Evolutionary conservation across 2,113 vertebrate species (phyloP), one percentile per base, ranked within the genome.

Genomic region (Benitochromis conjunctus): DNA sequence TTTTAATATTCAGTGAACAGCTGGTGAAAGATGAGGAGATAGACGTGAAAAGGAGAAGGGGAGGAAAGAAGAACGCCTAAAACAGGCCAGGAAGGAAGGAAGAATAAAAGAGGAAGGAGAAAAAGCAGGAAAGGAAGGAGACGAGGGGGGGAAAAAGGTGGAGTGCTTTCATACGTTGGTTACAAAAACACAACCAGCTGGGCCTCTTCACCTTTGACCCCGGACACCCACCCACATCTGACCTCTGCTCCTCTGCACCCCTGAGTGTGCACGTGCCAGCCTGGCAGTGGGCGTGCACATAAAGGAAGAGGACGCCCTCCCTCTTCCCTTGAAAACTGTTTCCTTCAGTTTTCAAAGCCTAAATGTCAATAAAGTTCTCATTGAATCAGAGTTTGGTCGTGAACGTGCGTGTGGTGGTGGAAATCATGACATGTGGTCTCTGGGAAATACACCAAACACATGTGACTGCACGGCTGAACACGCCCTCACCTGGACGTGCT

Each of bases 401-500:
- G 62, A 66, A 41, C 19, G 5, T 1, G 41, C 5, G 19, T 18
- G 64, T 21, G 5, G 36, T n/a, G 2, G 34, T 4, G 34, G 0
- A 10, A 26, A 26, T 26, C 26, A 26, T 26, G 38, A 41, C 10
- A 51, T 18, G 7, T 9, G 38, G 6, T 46, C 66, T 26, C n/a
- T 48, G 38, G 43, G 16, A 64, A 38, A 36, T 48, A 18, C 6
- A 76, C 16, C 41, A 18, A 16, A 41, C 3, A 0, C 19, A 43
- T 1, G 1, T 0, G 76, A 54, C 53, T 55, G 31, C 19, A 54
- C 1, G 1, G 13, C 4, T 66, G 62, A 41, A 26, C 0, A 26
- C 26, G 1, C 0, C 34, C 87, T 95, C 88, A 98, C 97, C 97
- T 97, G 91, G 97, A 97, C 0, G 97, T 96, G 0, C 96, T 97